Evolutionary conservation across 2,797 vertebrate species (phyloP), one percentile per base, ranked within the genome.

Genomic region (Champsocephalus esox): DNA sequence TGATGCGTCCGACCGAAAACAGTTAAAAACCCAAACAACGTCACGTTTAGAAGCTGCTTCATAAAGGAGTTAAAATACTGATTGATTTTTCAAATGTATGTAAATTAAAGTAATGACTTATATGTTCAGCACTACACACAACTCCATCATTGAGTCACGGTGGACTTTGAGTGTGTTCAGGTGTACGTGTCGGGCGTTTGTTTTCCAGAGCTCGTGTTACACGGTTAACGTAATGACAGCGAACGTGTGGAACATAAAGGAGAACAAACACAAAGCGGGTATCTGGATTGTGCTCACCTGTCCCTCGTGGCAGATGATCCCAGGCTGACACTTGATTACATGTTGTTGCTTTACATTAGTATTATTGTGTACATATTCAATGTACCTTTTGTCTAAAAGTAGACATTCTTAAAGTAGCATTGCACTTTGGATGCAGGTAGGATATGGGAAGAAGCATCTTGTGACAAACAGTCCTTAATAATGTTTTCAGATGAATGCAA

Each of bases 201-300:
- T 67, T 71, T 48, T 34, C 57, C 21, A 6, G 44, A 24, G 82
- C 58, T 77, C 21, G 12, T 59, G 62, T 73, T 82, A 61, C 52
- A 67, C 82, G 70, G 68, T 60, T 16, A 51, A 63, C 66, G 63
- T 79, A 70, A 38, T 82, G 75, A 84, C 60, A 41, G 74, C 61
- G 19, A 38, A 45, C 4, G 8, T 41, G 66, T 19, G 44, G 54
- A 43, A 24, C 43, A 45, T 28, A 17, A 70, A n/a, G 32, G 38
- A 70, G 38, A 65, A 66, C 24, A 38, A 60, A n/a, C 32, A 52
- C 28, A 38, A 3, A 2, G 2, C 64, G 55, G 19, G 24, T 63
- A 63, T 66, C 4, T 7, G n/a, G 34, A 45, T 4, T 14, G 63
- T 55, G 62, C 58, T 70, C 50, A 66, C 24, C 51, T 41, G 32